A percentile compares a stretch with the other conserved stretches of the same genome.
These are phyloP conservation scores for Otolemur garnettii DNA, from an alignment of 2,113 vertebrate species.

Conservation along the genomic window DNA sequence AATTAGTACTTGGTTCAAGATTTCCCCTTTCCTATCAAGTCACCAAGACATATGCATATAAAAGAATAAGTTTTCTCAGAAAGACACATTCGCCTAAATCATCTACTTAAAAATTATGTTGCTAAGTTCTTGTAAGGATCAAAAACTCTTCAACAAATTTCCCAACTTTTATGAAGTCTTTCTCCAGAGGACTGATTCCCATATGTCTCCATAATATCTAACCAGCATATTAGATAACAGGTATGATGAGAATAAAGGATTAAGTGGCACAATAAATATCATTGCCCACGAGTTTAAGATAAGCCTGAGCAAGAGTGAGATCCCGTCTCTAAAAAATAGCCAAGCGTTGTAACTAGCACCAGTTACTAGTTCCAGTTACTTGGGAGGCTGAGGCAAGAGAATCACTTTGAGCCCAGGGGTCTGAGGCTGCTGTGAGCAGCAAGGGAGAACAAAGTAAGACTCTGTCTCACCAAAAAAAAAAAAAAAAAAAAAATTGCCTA, in stretches of 20 bases:
- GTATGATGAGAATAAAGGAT: not conserved
- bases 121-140: slow-evolving; percentile 41
- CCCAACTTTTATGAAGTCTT: slow-evolving; percentile 28
- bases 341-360: too few species aligned
- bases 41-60: not conserved
- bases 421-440: too few species aligned
- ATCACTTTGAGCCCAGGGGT: too few species aligned
- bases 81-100: slow-evolving; percentile 20
- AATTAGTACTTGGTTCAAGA: not conserved
- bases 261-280: not conserved
- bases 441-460: too few species aligned
- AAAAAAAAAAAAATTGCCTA: not conserved
- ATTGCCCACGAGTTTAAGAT: not conserved
- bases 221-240: not conserved
- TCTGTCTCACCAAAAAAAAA: too few species aligned
- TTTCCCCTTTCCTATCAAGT: slow-evolving; percentile 18
- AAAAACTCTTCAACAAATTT: not conserved
- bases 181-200: not conserved
- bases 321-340: too few species aligned
- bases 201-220: not conserved
- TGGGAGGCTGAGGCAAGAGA: too few species aligned
- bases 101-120: slow-evolving; percentile 28
- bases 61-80: slow-evolving; percentile 8
- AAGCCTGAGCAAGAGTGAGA: too few species aligned
- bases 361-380: too few species aligned